Evolutionary conservation across 2,113 vertebrate genomes (phyloP).

Genomic region (Zootoca vivipara): DNA sequence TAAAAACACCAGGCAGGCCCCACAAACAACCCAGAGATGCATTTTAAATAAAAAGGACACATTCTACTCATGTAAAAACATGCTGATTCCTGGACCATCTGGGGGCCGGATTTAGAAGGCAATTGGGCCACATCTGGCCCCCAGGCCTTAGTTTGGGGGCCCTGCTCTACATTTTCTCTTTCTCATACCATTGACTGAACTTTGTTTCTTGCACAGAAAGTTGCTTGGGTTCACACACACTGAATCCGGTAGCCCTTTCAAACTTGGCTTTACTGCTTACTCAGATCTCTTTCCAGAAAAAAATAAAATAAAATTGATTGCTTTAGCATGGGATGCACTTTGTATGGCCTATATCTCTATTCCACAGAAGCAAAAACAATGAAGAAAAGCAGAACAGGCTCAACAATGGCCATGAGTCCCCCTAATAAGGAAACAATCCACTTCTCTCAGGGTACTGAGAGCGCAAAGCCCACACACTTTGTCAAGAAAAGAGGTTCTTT

Average conservation of each 20-base stretch:
- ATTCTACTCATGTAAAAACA: no score
- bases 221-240: background rate
- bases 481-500: background rate
- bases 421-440: background rate
- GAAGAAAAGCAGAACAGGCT: background rate
- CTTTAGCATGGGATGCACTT: background rate
- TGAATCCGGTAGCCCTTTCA: background rate
- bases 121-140: no score
- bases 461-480: background rate
- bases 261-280: background rate
- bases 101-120: no score
- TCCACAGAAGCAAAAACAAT: constrained; percentile 3
- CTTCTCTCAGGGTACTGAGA: background rate
- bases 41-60: no score
- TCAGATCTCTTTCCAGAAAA: background rate
- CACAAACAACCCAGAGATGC: no score
- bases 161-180: no score
- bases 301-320: background rate
- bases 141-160: no score
- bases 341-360: background rate
- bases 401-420: background rate
- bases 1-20: no score
- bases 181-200: background rate
- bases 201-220: background rate
- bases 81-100: no score